These are phyloP conservation scores for Scaptomyza polygonia DNA, from an alignment of 2,888 invertebrate genomes.

Conservation along the genomic window DNA sequence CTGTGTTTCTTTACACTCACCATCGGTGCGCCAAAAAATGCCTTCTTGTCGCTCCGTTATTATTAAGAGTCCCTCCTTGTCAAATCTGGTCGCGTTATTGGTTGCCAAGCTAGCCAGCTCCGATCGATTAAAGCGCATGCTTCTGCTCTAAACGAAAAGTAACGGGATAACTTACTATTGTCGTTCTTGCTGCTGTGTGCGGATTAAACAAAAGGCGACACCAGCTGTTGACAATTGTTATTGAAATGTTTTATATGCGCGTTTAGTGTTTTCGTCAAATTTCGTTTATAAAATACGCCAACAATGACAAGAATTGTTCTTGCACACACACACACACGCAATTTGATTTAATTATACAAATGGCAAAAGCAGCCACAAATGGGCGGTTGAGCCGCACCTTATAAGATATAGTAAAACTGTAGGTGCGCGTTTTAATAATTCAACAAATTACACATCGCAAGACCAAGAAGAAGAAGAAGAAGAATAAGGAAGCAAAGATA, in stretches of 20 bases:
- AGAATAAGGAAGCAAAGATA: background rate
- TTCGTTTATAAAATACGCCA: conserved; percentile 19
- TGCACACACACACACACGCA: conserved; percentile 1
- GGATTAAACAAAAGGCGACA: background rate
- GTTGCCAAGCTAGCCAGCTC: conserved; percentile 93
- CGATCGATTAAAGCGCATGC: conserved; percentile 96
- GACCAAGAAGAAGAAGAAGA: conserved; percentile 16
- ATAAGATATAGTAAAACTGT: conserved; percentile 20
- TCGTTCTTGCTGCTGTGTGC: background rate
- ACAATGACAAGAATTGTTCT: conserved; percentile 17
- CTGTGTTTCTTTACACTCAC: conserved; percentile 85
- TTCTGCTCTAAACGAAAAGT: conserved; percentile 35
- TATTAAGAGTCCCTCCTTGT: conserved; percentile 94
- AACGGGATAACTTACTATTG: background rate
- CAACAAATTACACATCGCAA: conserved; percentile 19
- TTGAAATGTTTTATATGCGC: conserved; percentile 31
- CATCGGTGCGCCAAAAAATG: conserved; percentile 95
- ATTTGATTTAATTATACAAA: conserved; percentile 22
- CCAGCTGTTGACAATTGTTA: conserved; percentile 36
- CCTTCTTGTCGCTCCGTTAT: conserved; percentile 95
- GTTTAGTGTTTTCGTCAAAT: conserved; percentile 21
- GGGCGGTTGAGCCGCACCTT: conserved; percentile 36
- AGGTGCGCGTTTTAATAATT: conserved; percentile 49
- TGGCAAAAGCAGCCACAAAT: conserved; percentile 16
- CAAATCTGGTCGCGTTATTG: conserved; percentile 94